Conservation (phyloP, 2,888 invertebrate species). For the Nycteola revayana region DNA sequence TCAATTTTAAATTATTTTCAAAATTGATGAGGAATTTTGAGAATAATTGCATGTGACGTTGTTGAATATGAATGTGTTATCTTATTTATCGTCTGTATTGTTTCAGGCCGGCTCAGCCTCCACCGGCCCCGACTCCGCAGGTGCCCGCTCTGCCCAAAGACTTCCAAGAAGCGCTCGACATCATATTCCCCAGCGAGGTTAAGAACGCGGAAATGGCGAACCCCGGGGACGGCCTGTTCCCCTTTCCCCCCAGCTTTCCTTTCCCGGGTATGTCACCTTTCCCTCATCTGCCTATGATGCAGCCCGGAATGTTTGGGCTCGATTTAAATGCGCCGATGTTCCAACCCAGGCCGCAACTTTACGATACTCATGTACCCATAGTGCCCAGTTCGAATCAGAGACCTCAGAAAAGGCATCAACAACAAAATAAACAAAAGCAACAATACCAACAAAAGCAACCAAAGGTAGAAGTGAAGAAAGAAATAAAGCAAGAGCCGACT, state of each 20-base stretch:
- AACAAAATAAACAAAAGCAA: conserved; percentile 22
- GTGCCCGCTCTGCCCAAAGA: conserved; percentile 79
- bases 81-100: no score
- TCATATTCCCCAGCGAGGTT: conserved; percentile 81
- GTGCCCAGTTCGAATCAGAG: conserved; percentile 42
- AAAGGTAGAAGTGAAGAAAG: conserved; percentile 5
- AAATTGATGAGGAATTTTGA: no score
- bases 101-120: not conserved
- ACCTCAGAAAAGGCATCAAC: conserved; percentile 18
- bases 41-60: no score
- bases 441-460: conserved; percentile 16
- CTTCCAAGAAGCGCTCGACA: conserved; percentile 85
- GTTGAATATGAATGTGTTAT: no score
- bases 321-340: conserved; percentile 57
- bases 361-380: conserved; percentile 65
- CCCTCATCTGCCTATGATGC: conserved; percentile 41
- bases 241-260: conserved; percentile 38
- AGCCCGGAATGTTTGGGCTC: conserved; percentile 61
- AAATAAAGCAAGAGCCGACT: conserved; percentile 1
- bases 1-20: no score
- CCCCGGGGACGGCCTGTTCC: conserved; percentile 25
- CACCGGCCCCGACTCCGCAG: not conserved
- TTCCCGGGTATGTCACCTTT: conserved; percentile 40
- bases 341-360: conserved; percentile 55
- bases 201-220: conserved; percentile 38